These are phyloP conservation scores for Laticauda colubrina DNA, from an alignment of 2,113 vertebrate genomes.

Conservation along the genomic window DNA sequence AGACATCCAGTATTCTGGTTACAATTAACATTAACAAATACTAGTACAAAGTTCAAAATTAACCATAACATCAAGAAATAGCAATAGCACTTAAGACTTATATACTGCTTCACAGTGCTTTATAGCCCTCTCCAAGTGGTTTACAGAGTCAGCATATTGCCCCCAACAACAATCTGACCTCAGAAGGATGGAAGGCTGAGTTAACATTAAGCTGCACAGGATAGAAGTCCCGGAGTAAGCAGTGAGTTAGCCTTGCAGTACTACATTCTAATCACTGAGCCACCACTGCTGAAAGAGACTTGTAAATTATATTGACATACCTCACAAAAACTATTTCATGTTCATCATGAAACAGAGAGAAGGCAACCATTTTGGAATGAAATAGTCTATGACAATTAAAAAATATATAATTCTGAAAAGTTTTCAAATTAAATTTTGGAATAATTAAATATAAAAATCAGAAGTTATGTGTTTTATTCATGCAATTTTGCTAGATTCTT, in stretches of 20 bases:
- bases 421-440: not conserved
- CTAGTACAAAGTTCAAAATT: not conserved
- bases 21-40: not conserved
- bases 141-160: no score
- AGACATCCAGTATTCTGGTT: not conserved
- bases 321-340: not conserved
- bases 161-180: no score
- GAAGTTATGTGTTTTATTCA: conserved; percentile 13
- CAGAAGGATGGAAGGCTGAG: no score
- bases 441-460: not conserved
- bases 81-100: no score
- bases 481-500: rapidly evolving
- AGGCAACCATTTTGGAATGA: not conserved
- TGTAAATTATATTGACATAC: not conserved
- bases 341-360: not conserved
- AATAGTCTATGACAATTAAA: not conserved
- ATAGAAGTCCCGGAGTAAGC: no score
- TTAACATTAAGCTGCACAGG: no score
- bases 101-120: no score
- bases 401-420: not conserved
- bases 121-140: no score
- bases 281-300: not conserved
- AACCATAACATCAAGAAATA: not conserved
- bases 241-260: no score
- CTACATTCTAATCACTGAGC: no score